These are phyloP conservation scores for Drosophila eohydei DNA, from an alignment of 2,888 invertebrate species.

Conservation along the genomic window DNA sequence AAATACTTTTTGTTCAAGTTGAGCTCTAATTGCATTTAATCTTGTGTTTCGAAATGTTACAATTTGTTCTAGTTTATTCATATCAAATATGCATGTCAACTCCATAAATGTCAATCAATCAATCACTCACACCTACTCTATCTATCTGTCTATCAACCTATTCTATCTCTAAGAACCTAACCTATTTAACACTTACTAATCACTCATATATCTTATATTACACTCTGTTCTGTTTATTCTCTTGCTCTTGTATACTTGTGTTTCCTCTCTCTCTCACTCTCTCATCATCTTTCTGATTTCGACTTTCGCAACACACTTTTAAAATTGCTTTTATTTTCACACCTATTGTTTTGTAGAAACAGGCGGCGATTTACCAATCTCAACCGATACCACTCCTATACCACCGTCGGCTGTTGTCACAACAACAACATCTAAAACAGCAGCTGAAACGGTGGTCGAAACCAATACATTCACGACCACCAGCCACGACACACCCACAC, in stretches of 20 bases:
- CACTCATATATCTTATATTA: conserved; percentile 28
- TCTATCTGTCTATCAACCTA: conserved; percentile 22
- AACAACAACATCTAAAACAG: conserved; percentile 74
- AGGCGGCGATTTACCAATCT: conserved; percentile 82
- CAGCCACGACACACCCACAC: conserved; percentile 84
- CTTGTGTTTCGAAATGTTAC: conserved; percentile 26
- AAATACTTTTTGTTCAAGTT: conserved; percentile 77
- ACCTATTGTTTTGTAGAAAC: conserved; percentile 85
- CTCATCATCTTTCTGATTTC: conserved; percentile 74
- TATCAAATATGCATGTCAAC: conserved; percentile 59
- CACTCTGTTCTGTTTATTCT: conserved; percentile 29
- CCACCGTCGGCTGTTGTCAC: conserved; percentile 64
- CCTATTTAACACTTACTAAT: conserved; percentile 35
- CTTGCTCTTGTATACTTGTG: conserved; percentile 52
- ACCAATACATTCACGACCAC: conserved; percentile 54
- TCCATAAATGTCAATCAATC: conserved; percentile 38
- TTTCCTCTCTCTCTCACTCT: conserved; percentile 69
- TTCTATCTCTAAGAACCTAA: conserved; percentile 50
- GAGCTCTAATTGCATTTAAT: conserved; percentile 83
- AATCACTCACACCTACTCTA: conserved; percentile 33
- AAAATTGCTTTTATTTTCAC: conserved; percentile 83
- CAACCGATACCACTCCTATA: conserved; percentile 80
- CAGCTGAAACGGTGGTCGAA: conserved; percentile 65
- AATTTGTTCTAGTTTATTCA: conserved; percentile 39
- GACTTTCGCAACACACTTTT: conserved; percentile 81